phyloP scores from a whole-genome alignment of 2,888 invertebrate species.

The Xiphydria camelus region DNA sequence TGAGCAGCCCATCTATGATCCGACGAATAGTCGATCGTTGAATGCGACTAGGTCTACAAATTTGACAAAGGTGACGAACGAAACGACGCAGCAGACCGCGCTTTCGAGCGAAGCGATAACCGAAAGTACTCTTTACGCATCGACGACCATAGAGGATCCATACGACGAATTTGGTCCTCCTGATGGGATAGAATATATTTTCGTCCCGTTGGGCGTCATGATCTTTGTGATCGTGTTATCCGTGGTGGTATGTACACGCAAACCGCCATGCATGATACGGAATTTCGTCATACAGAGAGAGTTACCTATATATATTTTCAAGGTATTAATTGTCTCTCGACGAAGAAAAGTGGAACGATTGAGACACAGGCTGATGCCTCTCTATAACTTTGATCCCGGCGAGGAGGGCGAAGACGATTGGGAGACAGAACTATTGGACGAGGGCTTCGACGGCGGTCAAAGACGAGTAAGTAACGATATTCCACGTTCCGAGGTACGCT shows the following conservation, averaged over 20 bases:
- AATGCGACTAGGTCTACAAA: too few relatives aligned
- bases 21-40: too few relatives aligned
- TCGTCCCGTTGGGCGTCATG: constrained; percentile 54
- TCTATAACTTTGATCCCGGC: constrained; percentile 71
- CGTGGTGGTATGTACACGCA: constrained; percentile 49
- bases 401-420: constrained; percentile 70
- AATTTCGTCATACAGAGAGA: neutral
- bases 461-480: constrained; percentile 46
- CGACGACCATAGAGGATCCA: constrained; percentile 44
- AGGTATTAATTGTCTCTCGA: constrained; percentile 62
- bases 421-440: constrained; percentile 65
- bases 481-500: too few relatives aligned
- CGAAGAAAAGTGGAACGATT: constrained; percentile 63
- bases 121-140: constrained; percentile 20
- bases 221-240: constrained; percentile 53
- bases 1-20: too few relatives aligned
- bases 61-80: constrained; percentile 6
- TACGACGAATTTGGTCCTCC: constrained; percentile 53
- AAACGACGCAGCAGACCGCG: constrained; percentile 1
- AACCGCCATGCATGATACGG: constrained; percentile 10
- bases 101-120: constrained; percentile 17
- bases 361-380: constrained; percentile 67
- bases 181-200: constrained; percentile 54
- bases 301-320: constrained; percentile 18
- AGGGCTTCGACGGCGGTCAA: constrained; percentile 48